These are phyloP conservation scores for Clavelina lepadiformis DNA, from an alignment of 23 tunicate species.

Conservation along the genomic window DNA sequence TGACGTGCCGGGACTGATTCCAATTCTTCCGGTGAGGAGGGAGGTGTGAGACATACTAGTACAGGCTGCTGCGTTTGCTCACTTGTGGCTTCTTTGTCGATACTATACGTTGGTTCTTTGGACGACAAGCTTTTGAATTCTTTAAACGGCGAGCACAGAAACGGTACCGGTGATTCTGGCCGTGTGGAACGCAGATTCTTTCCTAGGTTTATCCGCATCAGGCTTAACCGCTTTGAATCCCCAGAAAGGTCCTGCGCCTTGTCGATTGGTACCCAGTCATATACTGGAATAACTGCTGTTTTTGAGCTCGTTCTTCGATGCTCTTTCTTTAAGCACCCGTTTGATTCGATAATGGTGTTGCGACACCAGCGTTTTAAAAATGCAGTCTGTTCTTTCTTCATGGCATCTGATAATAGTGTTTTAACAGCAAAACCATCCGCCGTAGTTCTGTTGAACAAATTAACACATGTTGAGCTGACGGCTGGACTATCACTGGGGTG, in stretches of 20 bases:
- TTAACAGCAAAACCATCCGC: too few relatives aligned
- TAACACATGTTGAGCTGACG: too few relatives aligned
- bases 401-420: too few relatives aligned
- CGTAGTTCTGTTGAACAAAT: too few relatives aligned
- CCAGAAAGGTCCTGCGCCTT: not conserved
- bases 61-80: not conserved
- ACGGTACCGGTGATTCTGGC: conserved; percentile 13
- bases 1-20: too few relatives aligned
- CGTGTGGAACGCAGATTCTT: not conserved
- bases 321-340: too few relatives aligned
- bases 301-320: too few relatives aligned
- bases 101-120: too few relatives aligned
- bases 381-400: not conserved
- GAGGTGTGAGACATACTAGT: conserved; percentile 8
- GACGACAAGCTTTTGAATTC: not conserved
- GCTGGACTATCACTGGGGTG: too few relatives aligned
- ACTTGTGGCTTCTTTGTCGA: not conserved
- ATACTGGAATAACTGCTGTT: conserved; percentile 10
- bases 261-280: conserved; percentile 15
- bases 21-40: conserved; percentile 13
- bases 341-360: too few relatives aligned
- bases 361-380: conserved; percentile 2
- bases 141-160: not conserved
- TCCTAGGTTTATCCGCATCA: too few relatives aligned
- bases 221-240: not conserved